A percentile compares a stretch with the other conserved stretches of the same genome.
Evolutionary conservation across 2,797 vertebrate genomes (phyloP).

Genomic region (Tiaroga cobitis): DNA sequence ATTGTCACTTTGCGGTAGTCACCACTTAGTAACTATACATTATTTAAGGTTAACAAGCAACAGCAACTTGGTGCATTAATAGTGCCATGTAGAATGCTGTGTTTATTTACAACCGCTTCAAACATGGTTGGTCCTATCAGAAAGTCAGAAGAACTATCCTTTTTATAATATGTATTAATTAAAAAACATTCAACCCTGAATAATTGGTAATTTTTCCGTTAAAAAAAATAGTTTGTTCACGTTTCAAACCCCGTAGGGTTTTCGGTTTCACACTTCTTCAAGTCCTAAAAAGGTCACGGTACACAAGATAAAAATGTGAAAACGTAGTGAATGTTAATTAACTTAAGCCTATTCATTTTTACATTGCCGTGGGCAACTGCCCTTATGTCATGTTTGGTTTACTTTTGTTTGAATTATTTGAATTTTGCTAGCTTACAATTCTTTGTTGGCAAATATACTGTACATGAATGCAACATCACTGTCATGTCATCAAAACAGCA

Average conservation of each 20-base stretch:
- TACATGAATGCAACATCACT: background rate
- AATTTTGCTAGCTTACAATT: background rate
- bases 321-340: slow-evolving; percentile 24
- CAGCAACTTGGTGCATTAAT: background rate
- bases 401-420: background rate
- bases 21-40: no score
- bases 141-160: background rate
- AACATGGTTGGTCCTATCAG: background rate
- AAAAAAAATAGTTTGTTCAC: background rate
- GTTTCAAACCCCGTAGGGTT: slow-evolving; percentile 4
- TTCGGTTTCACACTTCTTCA: slow-evolving; percentile 11
- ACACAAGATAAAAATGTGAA: slow-evolving; percentile 9
- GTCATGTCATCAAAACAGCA: background rate
- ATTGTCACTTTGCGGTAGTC: no score
- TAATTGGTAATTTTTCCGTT: background rate
- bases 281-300: slow-evolving; percentile 12
- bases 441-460: background rate
- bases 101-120: background rate
- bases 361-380: background rate
- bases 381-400: slow-evolving; percentile 4
- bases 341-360: background rate
- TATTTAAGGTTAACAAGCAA: background rate
- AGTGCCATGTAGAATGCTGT: background rate
- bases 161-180: background rate
- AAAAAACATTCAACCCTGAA: background rate